Evolutionary conservation across 2,797 vertebrate species (phyloP).

Genomic region (Lacerta agilis): DNA sequence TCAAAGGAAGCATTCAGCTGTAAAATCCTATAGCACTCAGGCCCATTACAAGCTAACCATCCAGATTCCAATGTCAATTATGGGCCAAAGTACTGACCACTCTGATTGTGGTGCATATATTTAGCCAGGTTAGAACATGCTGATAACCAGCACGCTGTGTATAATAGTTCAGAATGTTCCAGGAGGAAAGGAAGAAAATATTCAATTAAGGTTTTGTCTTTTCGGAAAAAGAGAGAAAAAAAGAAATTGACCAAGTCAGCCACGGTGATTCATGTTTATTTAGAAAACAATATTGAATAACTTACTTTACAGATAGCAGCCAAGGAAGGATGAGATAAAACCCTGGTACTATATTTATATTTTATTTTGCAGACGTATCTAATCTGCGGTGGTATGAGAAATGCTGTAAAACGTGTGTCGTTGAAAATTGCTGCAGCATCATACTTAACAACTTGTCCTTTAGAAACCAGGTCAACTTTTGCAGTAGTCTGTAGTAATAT

Average conservation of each 20-base stretch:
- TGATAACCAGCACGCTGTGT: slow-evolving; percentile 40
- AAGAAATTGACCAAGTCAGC: slow-evolving; percentile 44
- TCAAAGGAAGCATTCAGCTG: background rate
- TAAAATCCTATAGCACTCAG: background rate
- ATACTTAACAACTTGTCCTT: slow-evolving; percentile 71
- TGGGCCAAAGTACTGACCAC: background rate
- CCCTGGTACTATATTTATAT: slow-evolving; percentile 70
- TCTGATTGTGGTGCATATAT: background rate
- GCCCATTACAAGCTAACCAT: background rate
- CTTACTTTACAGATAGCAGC: slow-evolving; percentile 67
- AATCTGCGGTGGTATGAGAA: slow-evolving; percentile 72
- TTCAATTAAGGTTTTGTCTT: slow-evolving; percentile 64
- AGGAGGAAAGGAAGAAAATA: slow-evolving; percentile 20
- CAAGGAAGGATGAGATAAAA: slow-evolving; percentile 70
- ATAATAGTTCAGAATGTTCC: slow-evolving; percentile 51
- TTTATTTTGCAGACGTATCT: slow-evolving; percentile 71
- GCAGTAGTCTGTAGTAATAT: slow-evolving; percentile 63
- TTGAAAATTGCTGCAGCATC: slow-evolving; percentile 72
- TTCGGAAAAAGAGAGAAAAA: background rate
- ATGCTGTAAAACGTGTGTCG: slow-evolving; percentile 65
- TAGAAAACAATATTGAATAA: slow-evolving; percentile 59
- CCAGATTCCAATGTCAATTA: background rate
- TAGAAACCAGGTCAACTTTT: slow-evolving; percentile 75
- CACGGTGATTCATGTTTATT: slow-evolving; percentile 56
- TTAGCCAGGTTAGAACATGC: slow-evolving; percentile 38